Evolutionary conservation across 2,797 vertebrate genomes (phyloP), one percentile per base, ranked within the genome.

Genomic region (Cyclopterus lumpus): DNA sequence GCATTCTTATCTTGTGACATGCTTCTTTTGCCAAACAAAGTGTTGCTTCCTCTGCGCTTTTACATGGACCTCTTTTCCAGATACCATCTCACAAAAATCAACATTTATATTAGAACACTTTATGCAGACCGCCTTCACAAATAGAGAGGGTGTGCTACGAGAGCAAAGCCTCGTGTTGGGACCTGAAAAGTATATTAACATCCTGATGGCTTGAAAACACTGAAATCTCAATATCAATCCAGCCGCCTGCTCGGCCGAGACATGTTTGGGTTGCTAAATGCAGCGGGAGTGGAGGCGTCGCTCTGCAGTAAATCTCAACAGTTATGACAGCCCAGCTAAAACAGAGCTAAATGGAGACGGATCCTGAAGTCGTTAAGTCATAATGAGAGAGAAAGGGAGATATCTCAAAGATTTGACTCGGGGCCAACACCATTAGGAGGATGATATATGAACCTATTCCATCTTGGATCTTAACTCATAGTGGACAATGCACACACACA

Each of bases 361-460:
- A 89, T 87, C 87, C 81, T 67, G 78, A 75, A 75, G 86, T 87
- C 80, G 81, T 90, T 90, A 85, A 84, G 87, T 79, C 80, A 84
- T 88, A 86, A 92, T 83, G 82, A 88, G 76, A 85, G 81, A 82
- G 81, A 80, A 82, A 82, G 79, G 74, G 73, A 81, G 81, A 82
- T 77, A 75, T 77, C 70, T 81, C 65, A 72, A 51, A 86, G 80
- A 86, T 85, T 73, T 92, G 90, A 92, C 72, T 86, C 66, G 3
- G 67, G 77, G 89, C 90, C 89, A 91, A 78, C 74, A 71, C 69
- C 75, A 85, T 92, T 91, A 90, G 77, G 40, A 67, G 80, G 71
- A 79, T 91, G 89, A 93, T 88, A 22, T 82, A 91, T 90, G 89
- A 86, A 86, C 75, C 81, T 67, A 86, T 90, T 86, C 64, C 67